Base-by-base conservation (phyloP, 2,797 vertebrate genomes). In the Microctenopoma lineatum region DNA sequence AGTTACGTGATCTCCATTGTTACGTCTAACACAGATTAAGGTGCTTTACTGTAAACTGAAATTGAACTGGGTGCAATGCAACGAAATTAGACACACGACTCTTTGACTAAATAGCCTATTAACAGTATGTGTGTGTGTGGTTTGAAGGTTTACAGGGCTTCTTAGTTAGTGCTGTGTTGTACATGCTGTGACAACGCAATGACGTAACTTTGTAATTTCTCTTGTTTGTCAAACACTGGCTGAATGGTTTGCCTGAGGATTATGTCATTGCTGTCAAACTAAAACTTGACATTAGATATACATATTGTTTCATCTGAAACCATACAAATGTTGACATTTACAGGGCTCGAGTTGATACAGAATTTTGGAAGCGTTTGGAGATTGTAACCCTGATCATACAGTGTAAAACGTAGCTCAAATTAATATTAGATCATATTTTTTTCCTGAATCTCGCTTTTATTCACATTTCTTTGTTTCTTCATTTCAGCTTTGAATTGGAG, bases 151-250 rank as follows among this genome's bases (percentile, higher is more conserved):
- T 81, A 14, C 13, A 47, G 48, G 27, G 65, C 32, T 61, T 73
- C 71, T 21, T 50, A 76, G 25, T 73, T 70, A 62, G 51, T 69
- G 67, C 64, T 57, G 46, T 21, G 68, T 36, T 50, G 44, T 58
- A 75, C 73, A 68, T 75, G 46, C 47, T 0, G 2, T 64, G 51
- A 21, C 5, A 25, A 46, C 66, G 58, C 59, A 32, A 68, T 80
- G 63, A 84, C 25, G 15, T 42, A 68, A 70, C 15, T 44, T 57
- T 32, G 32, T 52, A 8, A 60, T 54, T 21, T 42, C 65, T 60
- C 11, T 64, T 55, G 15, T 51, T 44, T 50, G 55, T 54, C 36
- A 70, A 59, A 58, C 15, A 47, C 29, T 39, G 8, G 45, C 38
- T 56, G 36, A 59, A 52, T 57, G 48, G 44, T 29, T 55, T 63